These are phyloP conservation scores for Tetranychus urticae DNA, from an alignment of 1,140 invertebrate species.

Conservation along the genomic window DNA sequence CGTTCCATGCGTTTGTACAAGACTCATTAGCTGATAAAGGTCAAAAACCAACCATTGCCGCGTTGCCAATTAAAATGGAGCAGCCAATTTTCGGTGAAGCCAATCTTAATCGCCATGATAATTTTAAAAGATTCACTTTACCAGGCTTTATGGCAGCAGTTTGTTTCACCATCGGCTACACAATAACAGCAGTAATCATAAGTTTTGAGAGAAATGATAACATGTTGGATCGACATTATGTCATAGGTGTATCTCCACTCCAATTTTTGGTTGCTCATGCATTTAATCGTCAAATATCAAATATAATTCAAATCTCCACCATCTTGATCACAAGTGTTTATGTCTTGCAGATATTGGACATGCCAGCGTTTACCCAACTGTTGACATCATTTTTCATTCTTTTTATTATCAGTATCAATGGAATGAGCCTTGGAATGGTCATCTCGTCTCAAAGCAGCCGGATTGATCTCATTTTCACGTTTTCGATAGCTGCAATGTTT, in stretches of 20 bases:
- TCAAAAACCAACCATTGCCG: not conserved
- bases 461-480: not conserved
- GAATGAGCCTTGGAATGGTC: constrained; percentile 77
- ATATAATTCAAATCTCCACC: not conserved
- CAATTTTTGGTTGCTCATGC: not conserved
- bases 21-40: not conserved
- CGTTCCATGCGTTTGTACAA: not conserved
- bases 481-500: not conserved
- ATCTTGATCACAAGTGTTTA: not conserved
- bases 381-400: not conserved
- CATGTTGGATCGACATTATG: not conserved
- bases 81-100: constrained; percentile 57
- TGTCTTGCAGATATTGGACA: not conserved
- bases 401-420: constrained; percentile 49
- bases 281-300: not conserved
- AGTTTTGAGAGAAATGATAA: not conserved
- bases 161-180: not conserved
- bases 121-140: not conserved
- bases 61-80: constrained; percentile 30
- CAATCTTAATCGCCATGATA: not conserved
- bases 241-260: not conserved
- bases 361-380: not conserved
- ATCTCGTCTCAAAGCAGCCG: constrained; percentile 36
- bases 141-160: not conserved
- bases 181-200: not conserved